Conservation (phyloP, 2,113 vertebrate species). For the chimpanzee (Pan troglodytes) region NHGRI_mPanTro3-v2.1_pri NC_072421.2:41563501-41564000, state of each 20-base stretch:
- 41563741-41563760: background rate
- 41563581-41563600: background rate
- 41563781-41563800: background rate
- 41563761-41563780: background rate
- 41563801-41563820: background rate
- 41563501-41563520: conserved; percentile 17
- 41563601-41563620: background rate
- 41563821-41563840: conserved; percentile 23
- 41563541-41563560: conserved; percentile 1
- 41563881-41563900: background rate
- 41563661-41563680: conserved; percentile 10
- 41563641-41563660: background rate
- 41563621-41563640: conserved; percentile 18
- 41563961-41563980: background rate
- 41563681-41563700: background rate
- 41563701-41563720: conserved; percentile 30
- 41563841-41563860: background rate
- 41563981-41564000: background rate
- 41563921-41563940: background rate
- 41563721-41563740: background rate
- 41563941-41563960: background rate
- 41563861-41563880: background rate
- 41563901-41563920: background rate
- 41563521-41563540: conserved; percentile 5
- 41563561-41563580: background rate